Base-by-base conservation (phyloP, 2,888 invertebrate species). In the Meloe dianella region DNA sequence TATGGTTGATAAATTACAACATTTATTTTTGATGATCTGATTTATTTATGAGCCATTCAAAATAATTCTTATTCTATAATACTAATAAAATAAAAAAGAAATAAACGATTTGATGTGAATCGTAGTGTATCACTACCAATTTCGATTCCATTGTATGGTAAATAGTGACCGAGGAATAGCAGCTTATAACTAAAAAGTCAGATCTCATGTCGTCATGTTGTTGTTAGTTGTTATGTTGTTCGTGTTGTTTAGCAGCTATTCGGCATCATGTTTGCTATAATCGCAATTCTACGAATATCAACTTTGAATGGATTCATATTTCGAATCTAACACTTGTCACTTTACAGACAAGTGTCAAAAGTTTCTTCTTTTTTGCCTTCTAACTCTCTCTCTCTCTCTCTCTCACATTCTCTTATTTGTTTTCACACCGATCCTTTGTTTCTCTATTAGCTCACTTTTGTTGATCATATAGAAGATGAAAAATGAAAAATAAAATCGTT, bases 61-160 rank as follows among this genome's bases (percentile, higher is more conserved):
- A 79, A 79, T 79, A 75, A 78, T 78, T 78, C 78, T 76, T 77
- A 78, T 77, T 75, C n/a, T n/a, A 75, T 77, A 79, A 77, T 77
- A 76, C 22, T 47, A n/a, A 47, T 47, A 47, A 20, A 47, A 47
- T 47, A 47, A 47, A 47, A 20, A 47, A 47, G 47, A 47, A 20
- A 20, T 75, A 77, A 77, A 75, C 76, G 75, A 78, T 79, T 79
- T 78, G 77, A 78, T 77, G 77, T 75, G 79, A 78, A 77, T 77
- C 76, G 75, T 74, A 74, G 74, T 76, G 76, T 47, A n/a, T n/a
- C n/a, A n/a, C 47, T 47, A 47, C 77, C 71, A 73, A 73, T 47
- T 74, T 75, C 73, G 73, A 71, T 75, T 74, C 79, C 76, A 79
- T 79, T 79, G 79, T 69, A 69, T 69, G 66, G 66, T 69, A 69